phyloP scores from a whole-genome alignment of 2,113 vertebrate species.

The Chamaea fasciata region DNA sequence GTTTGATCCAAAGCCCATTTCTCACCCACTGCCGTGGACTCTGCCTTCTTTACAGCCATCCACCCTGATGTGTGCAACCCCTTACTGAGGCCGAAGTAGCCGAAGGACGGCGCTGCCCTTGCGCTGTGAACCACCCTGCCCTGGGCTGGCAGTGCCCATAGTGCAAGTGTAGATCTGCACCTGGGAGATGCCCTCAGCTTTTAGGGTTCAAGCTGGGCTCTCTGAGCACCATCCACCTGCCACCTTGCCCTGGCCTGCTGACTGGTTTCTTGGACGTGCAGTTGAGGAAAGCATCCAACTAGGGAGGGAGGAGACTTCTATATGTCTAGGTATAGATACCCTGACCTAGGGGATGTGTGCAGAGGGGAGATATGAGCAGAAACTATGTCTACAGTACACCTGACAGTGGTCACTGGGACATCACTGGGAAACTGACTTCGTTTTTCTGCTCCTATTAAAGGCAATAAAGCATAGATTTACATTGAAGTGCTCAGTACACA shows the following conservation, averaged over 20 bases:
- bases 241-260: not conserved
- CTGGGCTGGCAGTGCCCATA: not conserved
- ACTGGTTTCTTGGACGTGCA: not conserved
- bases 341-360: not conserved
- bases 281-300: not conserved
- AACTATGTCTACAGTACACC: not conserved
- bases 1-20: not conserved
- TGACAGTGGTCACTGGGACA: not conserved
- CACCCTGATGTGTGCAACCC: not conserved
- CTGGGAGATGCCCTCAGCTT: not conserved
- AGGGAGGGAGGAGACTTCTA: not conserved
- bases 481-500: not conserved
- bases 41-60: not conserved
- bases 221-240: not conserved
- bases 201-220: not conserved
- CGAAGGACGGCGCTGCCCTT: rapidly evolving
- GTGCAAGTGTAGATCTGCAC: not conserved
- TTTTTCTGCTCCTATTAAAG: not conserved
- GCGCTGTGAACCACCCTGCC: rapidly evolving
- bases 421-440: not conserved
- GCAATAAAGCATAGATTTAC: not conserved
- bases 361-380: not conserved
- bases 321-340: not conserved
- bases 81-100: not conserved
- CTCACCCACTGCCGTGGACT: not conserved